A percentile compares a stretch with the other conserved stretches of the same genome.
Evolutionary conservation across 2,888 invertebrate species (phyloP).

Genomic region (Eucriotettix oculatus): DNA sequence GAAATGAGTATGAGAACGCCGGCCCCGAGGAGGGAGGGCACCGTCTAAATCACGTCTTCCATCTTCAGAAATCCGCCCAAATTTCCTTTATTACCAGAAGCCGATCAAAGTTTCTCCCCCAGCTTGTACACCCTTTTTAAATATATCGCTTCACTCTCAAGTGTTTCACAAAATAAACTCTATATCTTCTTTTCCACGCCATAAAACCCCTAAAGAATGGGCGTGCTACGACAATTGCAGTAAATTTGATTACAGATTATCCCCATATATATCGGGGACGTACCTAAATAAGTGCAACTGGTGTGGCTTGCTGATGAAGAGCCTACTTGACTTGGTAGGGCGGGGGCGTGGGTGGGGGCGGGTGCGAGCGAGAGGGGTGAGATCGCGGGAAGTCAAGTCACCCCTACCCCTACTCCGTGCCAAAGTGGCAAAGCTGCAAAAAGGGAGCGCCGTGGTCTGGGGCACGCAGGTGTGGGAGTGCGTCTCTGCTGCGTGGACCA

Average conservation of each 20-base stretch:
- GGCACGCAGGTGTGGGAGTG: neutral
- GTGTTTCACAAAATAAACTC: constrained; percentile 22
- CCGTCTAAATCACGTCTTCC: neutral
- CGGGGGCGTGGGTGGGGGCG: neutral
- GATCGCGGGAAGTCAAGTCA: neutral
- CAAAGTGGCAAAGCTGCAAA: neutral
- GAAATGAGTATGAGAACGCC: too few relatives aligned
- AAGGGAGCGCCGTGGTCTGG: neutral
- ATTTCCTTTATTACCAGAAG: constrained; percentile 19
- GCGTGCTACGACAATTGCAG: constrained; percentile 20
- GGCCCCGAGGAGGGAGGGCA: neutral
- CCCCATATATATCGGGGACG: constrained; percentile 19
- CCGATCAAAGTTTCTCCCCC: constrained; percentile 18
- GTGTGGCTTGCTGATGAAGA: constrained; percentile 13
- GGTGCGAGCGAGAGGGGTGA: neutral
- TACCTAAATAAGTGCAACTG: constrained; percentile 18
- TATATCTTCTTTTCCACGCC: constrained; percentile 22
- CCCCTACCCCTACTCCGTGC: neutral
- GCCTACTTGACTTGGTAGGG: constrained; percentile 6
- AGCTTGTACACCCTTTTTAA: constrained; percentile 17
- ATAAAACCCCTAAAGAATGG: constrained; percentile 20
- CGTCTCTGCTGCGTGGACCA: too few relatives aligned
- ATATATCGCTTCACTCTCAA: constrained; percentile 18
- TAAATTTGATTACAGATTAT: constrained; percentile 23
- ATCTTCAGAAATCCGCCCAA: constrained; percentile 16